These are phyloP conservation scores for Gadus macrocephalus DNA, from an alignment of 2,113 vertebrate genomes.

Conservation along the genomic window DNA sequence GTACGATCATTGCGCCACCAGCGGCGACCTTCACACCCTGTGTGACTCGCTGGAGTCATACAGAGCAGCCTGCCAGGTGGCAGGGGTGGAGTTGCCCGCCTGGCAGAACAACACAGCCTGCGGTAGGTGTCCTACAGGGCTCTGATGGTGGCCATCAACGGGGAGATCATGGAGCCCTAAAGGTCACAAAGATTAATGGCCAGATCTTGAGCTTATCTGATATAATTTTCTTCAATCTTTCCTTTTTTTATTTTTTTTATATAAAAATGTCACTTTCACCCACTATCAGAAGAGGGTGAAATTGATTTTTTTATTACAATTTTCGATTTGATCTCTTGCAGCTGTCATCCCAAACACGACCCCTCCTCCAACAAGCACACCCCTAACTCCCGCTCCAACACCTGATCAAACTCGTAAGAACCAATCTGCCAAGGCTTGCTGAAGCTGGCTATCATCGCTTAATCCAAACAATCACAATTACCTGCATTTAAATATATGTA, in stretches of 20 bases:
- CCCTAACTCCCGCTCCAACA: constrained; percentile 2
- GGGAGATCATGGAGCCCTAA: too few relatives aligned
- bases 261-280: too few relatives aligned
- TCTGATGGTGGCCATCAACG: too few relatives aligned
- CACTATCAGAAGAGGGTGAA: not conserved
- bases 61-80: constrained; percentile 67
- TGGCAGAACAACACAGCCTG: constrained; percentile 70
- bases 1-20: constrained; percentile 68
- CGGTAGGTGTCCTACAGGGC: constrained; percentile 49
- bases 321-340: constrained; percentile 30
- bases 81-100: constrained; percentile 56
- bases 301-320: constrained; percentile 14
- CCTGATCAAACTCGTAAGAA: constrained; percentile 55
- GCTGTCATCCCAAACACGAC: constrained; percentile 23
- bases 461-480: too few relatives aligned
- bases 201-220: too few relatives aligned
- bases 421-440: not conserved
- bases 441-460: too few relatives aligned
- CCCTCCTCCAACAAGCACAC: constrained; percentile 27
- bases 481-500: too few relatives aligned
- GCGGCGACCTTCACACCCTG: constrained; percentile 52
- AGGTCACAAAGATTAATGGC: too few relatives aligned
- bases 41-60: constrained; percentile 73
- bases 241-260: not conserved
- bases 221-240: not conserved